phyloP scores from a whole-genome alignment of 2,888 invertebrate genomes.

The Neuroscelio doddi region DNA sequence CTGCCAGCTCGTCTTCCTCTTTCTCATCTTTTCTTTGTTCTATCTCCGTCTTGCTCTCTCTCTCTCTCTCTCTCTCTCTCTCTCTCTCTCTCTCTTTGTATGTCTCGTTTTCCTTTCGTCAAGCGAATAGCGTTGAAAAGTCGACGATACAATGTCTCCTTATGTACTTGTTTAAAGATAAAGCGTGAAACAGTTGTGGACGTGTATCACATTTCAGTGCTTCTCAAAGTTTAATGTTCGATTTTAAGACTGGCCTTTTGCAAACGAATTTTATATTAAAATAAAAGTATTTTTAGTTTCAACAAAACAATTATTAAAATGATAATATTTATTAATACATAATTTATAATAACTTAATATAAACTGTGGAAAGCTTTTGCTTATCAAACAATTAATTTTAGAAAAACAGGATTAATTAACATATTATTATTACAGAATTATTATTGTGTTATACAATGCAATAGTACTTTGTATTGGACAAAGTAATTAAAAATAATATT shows the following conservation, averaged over 20 bases:
- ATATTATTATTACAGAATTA: too few species aligned
- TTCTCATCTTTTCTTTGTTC: neutral
- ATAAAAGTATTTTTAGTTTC: too few species aligned
- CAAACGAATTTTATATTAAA: too few species aligned
- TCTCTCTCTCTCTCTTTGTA: conserved; percentile 20
- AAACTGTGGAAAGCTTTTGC: too few species aligned
- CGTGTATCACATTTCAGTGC: conserved; percentile 39
- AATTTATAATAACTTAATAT: too few species aligned
- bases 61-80: conserved; percentile 16
- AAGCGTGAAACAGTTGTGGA: conserved; percentile 41
- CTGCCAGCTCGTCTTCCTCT: neutral
- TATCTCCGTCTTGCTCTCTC: conserved; percentile 19
- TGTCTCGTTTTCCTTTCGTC: conserved; percentile 17
- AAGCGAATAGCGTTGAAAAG: conserved; percentile 29
- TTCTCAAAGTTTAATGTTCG: conserved; percentile 2
- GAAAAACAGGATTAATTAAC: too few species aligned
- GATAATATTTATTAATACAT: too few species aligned
- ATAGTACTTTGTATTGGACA: too few species aligned
- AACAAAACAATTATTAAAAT: too few species aligned
- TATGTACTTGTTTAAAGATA: conserved; percentile 31
- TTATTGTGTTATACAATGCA: too few species aligned
- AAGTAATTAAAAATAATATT: too few species aligned
- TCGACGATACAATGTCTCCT: conserved; percentile 34
- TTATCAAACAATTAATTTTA: too few species aligned
- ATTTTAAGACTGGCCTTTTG: neutral